A percentile compares a stretch with the other conserved stretches of the same genome.
phyloP scores from a whole-genome alignment of 2,113 vertebrate species.

The Alethe castanea region DNA sequence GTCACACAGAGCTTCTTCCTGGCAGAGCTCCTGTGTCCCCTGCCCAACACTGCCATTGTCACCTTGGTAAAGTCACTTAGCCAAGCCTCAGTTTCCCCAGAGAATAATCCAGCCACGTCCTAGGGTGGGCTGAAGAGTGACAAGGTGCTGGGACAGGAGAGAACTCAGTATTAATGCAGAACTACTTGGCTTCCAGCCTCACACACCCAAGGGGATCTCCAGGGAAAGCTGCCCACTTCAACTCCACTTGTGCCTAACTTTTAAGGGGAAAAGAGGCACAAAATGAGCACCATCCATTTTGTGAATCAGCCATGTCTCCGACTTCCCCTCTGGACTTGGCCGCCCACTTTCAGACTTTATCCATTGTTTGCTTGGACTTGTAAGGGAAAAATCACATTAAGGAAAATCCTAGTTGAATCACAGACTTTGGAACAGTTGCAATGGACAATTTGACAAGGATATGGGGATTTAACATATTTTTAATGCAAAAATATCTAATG shows the following conservation, averaged over 20 bases:
- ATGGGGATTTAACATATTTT: not conserved
- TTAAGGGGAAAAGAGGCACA: not conserved
- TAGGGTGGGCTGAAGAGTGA: not conserved
- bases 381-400: not conserved
- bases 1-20: not conserved
- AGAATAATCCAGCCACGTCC: not conserved
- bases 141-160: not conserved
- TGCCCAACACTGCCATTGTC: rapidly evolving
- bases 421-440: not conserved
- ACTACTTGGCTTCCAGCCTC: not conserved
- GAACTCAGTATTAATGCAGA: not conserved
- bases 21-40: not conserved
- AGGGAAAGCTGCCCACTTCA: not conserved
- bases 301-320: not conserved
- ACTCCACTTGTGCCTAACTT: not conserved
- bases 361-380: conserved; percentile 36
- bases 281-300: conserved; percentile 32
- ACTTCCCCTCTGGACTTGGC: not conserved
- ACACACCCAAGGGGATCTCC: not conserved
- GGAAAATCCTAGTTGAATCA: not conserved
- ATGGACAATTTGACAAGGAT: conserved; percentile 12
- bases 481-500: conserved; percentile 13
- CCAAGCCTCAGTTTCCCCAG: not conserved
- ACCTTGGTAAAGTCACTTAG: not conserved
- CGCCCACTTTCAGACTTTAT: conserved; percentile 19